Base-by-base conservation (phyloP, 2,797 vertebrate species). In the Pipistrellus pygmaeus region DNA sequence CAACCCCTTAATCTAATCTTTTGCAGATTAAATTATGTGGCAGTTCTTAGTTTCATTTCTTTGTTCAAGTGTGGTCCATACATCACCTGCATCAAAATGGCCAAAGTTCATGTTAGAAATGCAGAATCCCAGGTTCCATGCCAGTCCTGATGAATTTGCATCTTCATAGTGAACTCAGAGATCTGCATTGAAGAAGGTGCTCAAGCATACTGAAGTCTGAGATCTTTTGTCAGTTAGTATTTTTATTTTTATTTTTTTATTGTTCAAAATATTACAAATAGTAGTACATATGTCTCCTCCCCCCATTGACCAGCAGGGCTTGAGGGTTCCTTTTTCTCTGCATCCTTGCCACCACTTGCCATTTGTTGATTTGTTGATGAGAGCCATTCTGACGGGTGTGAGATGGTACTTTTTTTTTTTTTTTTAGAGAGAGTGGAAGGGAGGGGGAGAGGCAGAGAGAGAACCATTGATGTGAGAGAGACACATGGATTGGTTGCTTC, bases 11-110 rank as follows among this genome's bases (percentile, higher is more conserved):
- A 72, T 51, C 11, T 76, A 81, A 88, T 6, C 64, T 44, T 83
- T 92, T 89, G 8, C 68, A 72, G 32, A 68, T 77, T 93, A 62
- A 91, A 93, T 80, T 80, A 87, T 72, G 23, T n/a, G 81, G 8
- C 32, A 82, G 62, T n/a, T 2, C 44, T 89, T 69, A 35, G 17
- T 69, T 87, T 66, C 35, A 68, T 77, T 71, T 71, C 23, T 71
- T 77, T 83, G 41, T 38, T 3, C 18, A 18, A 48, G 17, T 51
- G 4, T 6, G n/a, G 41, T 64, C 72, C 5, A 1, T 18, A 82
- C 38, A 84, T 12, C 14, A 15, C 30, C 15, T 87, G 53, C 6
- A 13, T 20, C 35, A 30, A 23, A 12, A 86, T 21, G 51, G 27
- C 53, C 1, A 0, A 41, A 20, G 18, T 8, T 4, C 23, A n/a